Evolutionary conservation across 2,888 invertebrate species (phyloP).

Genomic region (Myathropa florea): DNA sequence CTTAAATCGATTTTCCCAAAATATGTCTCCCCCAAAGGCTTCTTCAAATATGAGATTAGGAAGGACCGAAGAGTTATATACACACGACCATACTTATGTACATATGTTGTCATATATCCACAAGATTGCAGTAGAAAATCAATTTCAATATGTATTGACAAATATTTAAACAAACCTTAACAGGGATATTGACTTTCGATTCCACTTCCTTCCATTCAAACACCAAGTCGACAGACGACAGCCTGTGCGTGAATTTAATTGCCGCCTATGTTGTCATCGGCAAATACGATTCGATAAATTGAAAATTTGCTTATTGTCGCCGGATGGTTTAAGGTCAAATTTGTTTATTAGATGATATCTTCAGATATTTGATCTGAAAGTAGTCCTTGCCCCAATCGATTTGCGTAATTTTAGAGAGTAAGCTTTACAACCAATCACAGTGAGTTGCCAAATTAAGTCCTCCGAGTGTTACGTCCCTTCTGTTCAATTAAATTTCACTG

Average conservation of each 20-base stretch:
- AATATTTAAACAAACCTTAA: slow-evolving; percentile 19
- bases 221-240: not conserved
- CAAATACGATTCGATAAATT: slow-evolving; percentile 42
- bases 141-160: slow-evolving; percentile 23
- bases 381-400: slow-evolving; percentile 3
- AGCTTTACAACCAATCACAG: not conserved
- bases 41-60: too few relatives aligned
- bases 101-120: not conserved
- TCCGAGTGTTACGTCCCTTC: not conserved
- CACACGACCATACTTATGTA: too few relatives aligned
- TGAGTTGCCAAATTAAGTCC: slow-evolving; percentile 7
- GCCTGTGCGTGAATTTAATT: slow-evolving; percentile 30
- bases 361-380: slow-evolving; percentile 35
- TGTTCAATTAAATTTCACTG: not conserved
- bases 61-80: too few relatives aligned
- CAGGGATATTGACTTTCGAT: slow-evolving; percentile 7
- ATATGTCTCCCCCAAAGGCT: too few relatives aligned
- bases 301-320: slow-evolving; percentile 49
- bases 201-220: slow-evolving; percentile 10
- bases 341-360: slow-evolving; percentile 43
- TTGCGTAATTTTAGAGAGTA: not conserved
- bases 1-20: too few relatives aligned
- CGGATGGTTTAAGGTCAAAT: slow-evolving; percentile 49
- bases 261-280: not conserved
- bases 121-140: not conserved